Conservation (phyloP, 2,888 invertebrate species). For the Nudaria mundana region DNA sequence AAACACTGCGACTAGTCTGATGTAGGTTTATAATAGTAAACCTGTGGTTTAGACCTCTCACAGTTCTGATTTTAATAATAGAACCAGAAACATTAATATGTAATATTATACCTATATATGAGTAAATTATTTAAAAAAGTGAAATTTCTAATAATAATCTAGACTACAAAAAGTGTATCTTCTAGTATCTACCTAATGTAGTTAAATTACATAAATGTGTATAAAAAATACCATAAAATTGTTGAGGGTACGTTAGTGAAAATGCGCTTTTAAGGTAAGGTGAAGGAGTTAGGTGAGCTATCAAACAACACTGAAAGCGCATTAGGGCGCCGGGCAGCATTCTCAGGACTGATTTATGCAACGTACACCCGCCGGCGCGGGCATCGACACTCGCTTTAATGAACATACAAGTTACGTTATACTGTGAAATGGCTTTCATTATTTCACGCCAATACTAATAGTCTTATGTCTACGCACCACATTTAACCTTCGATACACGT, state of each 20-base stretch:
- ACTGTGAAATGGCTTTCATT: slow-evolving; percentile 69
- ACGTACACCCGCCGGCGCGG: slow-evolving; percentile 62
- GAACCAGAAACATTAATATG: too few species aligned
- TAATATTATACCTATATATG: too few species aligned
- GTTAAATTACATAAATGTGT: too few species aligned
- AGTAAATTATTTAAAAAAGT: too few species aligned
- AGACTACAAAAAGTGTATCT: too few species aligned
- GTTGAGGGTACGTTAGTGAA: slow-evolving; percentile 31
- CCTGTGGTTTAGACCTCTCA: too few species aligned
- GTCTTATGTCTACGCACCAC: slow-evolving; percentile 47
- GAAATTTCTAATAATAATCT: too few species aligned
- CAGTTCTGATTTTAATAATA: too few species aligned
- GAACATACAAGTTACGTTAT: slow-evolving; percentile 73
- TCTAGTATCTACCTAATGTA: too few species aligned
- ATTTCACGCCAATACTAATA: slow-evolving; percentile 71
- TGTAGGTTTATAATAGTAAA: too few species aligned
- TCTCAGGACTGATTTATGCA: slow-evolving; percentile 76
- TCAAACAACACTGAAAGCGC: slow-evolving; percentile 76
- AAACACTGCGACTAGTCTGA: too few species aligned
- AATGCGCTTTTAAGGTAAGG: slow-evolving; percentile 41
- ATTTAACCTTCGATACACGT: slow-evolving; percentile 36
- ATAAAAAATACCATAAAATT: too few species aligned
- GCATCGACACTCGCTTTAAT: slow-evolving; percentile 71
- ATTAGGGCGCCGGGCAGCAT: slow-evolving; percentile 73
- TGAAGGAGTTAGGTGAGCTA: slow-evolving; percentile 55